A percentile compares a stretch with the other conserved stretches of the same genome.
phyloP scores from a whole-genome alignment of 2,113 vertebrate genomes.

The Romanogobio albipinnatus region DNA sequence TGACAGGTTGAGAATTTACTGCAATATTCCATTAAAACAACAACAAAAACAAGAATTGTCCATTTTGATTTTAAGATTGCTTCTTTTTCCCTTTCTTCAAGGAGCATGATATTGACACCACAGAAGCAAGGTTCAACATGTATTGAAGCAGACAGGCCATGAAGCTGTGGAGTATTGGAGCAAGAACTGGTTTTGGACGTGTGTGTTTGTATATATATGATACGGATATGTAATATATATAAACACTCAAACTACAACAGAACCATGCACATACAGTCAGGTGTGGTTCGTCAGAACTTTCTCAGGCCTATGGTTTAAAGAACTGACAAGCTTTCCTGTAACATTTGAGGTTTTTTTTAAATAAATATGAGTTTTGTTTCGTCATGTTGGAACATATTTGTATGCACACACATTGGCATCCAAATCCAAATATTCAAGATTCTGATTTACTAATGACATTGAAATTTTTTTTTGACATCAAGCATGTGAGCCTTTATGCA shows the following conservation, averaged over 20 bases:
- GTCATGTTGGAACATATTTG: neutral
- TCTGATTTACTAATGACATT: neutral
- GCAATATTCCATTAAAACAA: too few relatives aligned
- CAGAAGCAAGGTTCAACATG: conserved; percentile 71
- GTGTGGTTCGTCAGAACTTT: neutral
- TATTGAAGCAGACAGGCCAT: conserved; percentile 49
- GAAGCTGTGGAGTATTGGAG: neutral
- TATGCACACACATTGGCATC: neutral
- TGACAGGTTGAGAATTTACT: too few relatives aligned
- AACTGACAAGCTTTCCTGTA: neutral
- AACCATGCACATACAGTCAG: neutral
- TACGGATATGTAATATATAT: too few relatives aligned
- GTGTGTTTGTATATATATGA: neutral
- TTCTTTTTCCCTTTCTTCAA: conserved; percentile 49
- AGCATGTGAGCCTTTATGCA: too few relatives aligned
- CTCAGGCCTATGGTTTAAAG: neutral
- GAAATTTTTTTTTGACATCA: neutral
- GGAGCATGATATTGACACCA: conserved; percentile 85
- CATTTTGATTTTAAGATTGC: neutral
- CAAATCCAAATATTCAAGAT: neutral
- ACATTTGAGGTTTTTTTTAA: neutral
- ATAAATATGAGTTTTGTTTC: neutral
- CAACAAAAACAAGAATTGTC: too few relatives aligned
- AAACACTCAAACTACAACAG: neutral
- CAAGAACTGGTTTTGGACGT: neutral